Percentiles rank a stretch among this genome's conserved stretches.
Evolutionary conservation across 1,140 invertebrate species (phyloP).

Genomic region (Aphelinus atriplicis): DNA sequence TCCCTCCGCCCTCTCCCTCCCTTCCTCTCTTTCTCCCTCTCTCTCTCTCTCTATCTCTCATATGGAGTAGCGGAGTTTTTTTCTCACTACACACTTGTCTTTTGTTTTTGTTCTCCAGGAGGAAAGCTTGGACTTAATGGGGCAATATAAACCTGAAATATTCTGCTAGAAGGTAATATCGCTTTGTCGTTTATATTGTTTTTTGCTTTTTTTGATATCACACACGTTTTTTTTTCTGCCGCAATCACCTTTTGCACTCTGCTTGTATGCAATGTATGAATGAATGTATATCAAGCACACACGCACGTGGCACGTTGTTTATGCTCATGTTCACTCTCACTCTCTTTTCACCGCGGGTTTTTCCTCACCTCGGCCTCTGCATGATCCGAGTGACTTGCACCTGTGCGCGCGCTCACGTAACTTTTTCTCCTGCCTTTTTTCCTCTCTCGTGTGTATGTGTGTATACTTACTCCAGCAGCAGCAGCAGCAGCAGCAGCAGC

Average conservation of each 20-base stretch:
- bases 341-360: no score
- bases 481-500: no score
- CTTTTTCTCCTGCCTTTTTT: no score
- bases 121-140: conserved; percentile 84
- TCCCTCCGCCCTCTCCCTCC: not conserved
- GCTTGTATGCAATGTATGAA: not conserved
- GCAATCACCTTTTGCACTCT: no score
- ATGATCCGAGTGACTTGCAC: no score
- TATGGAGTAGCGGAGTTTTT: not conserved
- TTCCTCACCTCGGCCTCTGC: no score
- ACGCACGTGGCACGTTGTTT: not conserved
- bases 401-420: no score
- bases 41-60: no score
- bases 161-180: conserved; percentile 80
- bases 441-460: no score
- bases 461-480: no score
- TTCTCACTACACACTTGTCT: conserved; percentile 17
- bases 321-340: no score
- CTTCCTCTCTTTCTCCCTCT: no score
- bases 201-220: not conserved
- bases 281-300: not conserved
- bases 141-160: conserved; percentile 85
- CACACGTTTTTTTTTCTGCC: not conserved
- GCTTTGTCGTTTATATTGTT: conserved; percentile 57
- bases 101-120: conserved; percentile 72